phyloP scores from a whole-genome alignment of 2,888 invertebrate genomes.

The Siphonodentalium dalli region DNA sequence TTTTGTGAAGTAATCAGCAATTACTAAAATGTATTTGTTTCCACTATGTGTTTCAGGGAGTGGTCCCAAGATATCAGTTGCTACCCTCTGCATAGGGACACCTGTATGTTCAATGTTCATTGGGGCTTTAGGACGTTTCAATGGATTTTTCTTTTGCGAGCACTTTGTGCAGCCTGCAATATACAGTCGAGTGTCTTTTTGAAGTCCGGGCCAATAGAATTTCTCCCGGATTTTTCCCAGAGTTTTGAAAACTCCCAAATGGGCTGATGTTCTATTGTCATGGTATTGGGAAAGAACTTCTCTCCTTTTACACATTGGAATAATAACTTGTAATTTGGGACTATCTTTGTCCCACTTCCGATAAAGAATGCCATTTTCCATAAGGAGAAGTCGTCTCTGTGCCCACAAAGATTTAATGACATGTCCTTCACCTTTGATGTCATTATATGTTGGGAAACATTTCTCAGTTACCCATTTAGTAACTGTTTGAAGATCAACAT shows the following conservation, averaged over 20 bases:
- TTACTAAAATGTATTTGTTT: conserved; percentile 21
- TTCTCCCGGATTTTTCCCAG: conserved; percentile 6
- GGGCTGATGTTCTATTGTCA: conserved; percentile 8
- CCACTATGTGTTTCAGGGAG: conserved; percentile 13
- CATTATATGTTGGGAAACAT: background rate
- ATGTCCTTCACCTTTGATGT: background rate
- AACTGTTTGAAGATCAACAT: conserved; percentile 1
- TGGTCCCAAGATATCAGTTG: conserved; percentile 21
- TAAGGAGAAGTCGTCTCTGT: conserved; percentile 2
- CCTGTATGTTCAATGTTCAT: conserved; percentile 17
- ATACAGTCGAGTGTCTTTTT: conserved; percentile 6
- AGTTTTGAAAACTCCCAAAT: conserved; percentile 16
- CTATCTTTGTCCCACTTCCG: background rate
- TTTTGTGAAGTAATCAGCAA: conserved; percentile 24
- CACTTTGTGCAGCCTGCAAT: conserved; percentile 5
- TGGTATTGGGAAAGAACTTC: conserved; percentile 6
- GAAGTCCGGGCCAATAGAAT: conserved; percentile 12
- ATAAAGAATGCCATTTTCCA: conserved; percentile 1
- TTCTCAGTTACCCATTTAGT: conserved; percentile 1
- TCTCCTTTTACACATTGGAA: conserved; percentile 4
- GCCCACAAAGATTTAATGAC: conserved; percentile 1
- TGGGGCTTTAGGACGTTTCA: conserved; percentile 10
- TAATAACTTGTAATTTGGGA: background rate
- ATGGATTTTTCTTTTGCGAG: conserved; percentile 13
- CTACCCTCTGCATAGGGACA: conserved; percentile 17